Conservation (phyloP, 2,113 vertebrate genomes). For the Rhinolophus sinicus region DNA sequence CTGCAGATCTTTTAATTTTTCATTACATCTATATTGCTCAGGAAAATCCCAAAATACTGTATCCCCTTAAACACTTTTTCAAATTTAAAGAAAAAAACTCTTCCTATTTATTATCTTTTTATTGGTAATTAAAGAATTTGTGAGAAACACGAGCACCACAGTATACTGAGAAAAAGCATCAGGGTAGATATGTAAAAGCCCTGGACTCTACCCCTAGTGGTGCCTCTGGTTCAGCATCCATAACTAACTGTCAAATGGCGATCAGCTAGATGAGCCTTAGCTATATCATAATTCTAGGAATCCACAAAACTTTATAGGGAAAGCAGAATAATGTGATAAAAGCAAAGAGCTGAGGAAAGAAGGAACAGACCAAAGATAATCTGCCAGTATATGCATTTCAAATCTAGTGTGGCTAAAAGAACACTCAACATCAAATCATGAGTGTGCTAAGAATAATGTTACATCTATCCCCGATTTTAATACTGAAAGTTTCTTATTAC, state of each 20-base stretch:
- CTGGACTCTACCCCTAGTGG: background rate
- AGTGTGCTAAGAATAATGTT: background rate
- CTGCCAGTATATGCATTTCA: conserved; percentile 21
- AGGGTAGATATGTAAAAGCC: background rate
- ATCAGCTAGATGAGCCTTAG: background rate
- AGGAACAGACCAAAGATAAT: conserved; percentile 9
- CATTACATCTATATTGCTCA: background rate
- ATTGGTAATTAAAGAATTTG: conserved; percentile 32
- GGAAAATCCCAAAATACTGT: background rate
- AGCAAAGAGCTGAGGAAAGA: conserved; percentile 27
- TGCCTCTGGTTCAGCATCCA: background rate
- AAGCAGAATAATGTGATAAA: conserved; percentile 40
- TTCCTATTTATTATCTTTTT: background rate
- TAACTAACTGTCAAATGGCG: background rate
- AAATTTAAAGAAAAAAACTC: conserved; percentile 9
- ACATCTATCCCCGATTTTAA: conserved; percentile 31
- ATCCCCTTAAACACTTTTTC: background rate
- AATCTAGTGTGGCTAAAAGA: conserved; percentile 8
- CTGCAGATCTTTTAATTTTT: conserved; percentile 10
- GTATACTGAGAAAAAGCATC: background rate
- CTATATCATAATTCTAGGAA: background rate
- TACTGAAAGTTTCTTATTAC: background rate
- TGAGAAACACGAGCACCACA: background rate
- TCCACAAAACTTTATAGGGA: background rate
- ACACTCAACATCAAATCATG: conserved; percentile 15